phyloP scores from a whole-genome alignment of 2,113 vertebrate genomes.

The Dicrurus megarhynchus region DNA sequence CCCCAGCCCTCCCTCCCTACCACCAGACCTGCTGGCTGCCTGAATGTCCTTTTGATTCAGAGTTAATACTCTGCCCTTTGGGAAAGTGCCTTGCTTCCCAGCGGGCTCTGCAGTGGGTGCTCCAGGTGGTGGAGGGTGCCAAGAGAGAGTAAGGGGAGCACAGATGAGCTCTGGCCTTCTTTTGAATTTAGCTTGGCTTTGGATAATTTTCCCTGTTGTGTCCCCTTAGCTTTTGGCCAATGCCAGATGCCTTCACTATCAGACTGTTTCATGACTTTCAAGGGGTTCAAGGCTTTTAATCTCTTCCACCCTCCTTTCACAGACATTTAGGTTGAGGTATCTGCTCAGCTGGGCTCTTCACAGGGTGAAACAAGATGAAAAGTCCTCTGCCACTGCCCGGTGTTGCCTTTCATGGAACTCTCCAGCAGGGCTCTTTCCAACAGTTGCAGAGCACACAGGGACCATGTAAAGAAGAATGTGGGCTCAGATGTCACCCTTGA shows the following conservation, averaged over 20 bases:
- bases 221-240: background rate
- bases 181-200: background rate
- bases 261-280: background rate
- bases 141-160: background rate
- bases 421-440: background rate
- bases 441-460: background rate
- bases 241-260: background rate
- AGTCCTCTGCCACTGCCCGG: background rate
- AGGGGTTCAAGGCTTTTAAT: background rate
- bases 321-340: background rate
- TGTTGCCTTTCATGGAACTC: constrained; percentile 44
- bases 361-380: background rate
- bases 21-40: background rate
- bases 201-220: background rate
- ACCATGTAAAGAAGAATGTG: background rate
- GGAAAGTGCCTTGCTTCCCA: background rate
- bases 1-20: background rate
- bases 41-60: constrained; percentile 18
- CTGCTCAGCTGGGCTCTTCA: background rate
- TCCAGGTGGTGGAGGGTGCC: background rate
- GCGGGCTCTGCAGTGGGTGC: background rate
- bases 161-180: background rate
- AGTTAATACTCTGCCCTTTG: background rate
- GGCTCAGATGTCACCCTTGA: constrained; percentile 51
- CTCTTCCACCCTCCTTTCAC: background rate